Evolutionary conservation across 35 echinoderm and acorn worm species (phyloP).

Genomic region (Patiria miniata): DNA sequence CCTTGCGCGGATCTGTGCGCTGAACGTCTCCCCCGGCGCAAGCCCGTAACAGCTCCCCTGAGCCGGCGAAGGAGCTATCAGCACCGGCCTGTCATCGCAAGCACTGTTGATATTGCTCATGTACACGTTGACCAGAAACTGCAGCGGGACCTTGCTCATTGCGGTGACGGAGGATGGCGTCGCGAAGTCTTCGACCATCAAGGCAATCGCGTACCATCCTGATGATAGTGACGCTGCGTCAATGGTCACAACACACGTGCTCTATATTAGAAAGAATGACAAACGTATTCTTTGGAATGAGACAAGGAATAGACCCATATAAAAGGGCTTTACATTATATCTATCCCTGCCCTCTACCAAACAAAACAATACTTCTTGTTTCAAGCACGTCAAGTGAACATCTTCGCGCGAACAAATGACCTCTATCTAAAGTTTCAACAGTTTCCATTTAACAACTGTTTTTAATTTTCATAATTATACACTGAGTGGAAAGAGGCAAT

Average conservation of each 20-base stretch:
- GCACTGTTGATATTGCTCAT: background rate
- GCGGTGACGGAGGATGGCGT: constrained; percentile 1
- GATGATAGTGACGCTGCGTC: background rate
- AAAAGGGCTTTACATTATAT: no score
- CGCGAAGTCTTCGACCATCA: constrained; percentile 50
- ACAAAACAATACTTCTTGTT: no score
- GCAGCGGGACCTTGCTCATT: constrained; percentile 32
- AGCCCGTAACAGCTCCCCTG: constrained; percentile 9
- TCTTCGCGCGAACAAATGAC: no score
- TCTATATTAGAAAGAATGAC: constrained; percentile 31
- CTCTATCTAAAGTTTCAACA: no score
- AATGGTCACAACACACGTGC: constrained; percentile 24
- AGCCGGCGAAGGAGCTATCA: constrained; percentile 18
- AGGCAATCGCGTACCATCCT: constrained; percentile 45
- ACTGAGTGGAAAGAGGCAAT: no score
- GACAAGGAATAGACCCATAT: no score
- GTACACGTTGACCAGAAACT: constrained; percentile 34
- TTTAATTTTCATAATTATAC: no score
- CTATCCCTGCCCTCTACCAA: no score
- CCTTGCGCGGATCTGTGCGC: no score
- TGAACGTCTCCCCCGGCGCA: background rate
- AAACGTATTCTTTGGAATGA: no score
- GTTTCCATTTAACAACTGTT: no score
- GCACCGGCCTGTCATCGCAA: constrained; percentile 16
- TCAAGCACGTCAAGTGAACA: no score